Conservation (phyloP, 2,888 invertebrate species). For the Sicus ferrugineus region DNA sequence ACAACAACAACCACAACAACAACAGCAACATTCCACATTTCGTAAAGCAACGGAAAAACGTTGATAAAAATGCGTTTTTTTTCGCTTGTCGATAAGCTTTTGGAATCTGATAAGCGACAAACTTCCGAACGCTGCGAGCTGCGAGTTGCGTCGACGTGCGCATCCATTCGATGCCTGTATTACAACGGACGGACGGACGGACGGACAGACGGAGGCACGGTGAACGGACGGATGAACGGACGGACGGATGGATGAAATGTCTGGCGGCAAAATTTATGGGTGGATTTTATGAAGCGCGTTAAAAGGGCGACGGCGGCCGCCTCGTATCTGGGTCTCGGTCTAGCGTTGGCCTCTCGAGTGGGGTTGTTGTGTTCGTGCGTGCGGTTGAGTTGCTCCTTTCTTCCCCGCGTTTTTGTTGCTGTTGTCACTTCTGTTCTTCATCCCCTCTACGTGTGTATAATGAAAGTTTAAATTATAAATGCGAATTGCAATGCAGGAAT, state of each 20-base stretch:
- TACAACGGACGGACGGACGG: conserved; percentile 23
- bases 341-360: too few species aligned
- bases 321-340: too few species aligned
- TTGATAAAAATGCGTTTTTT: background rate
- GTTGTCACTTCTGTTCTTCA: background rate
- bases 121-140: background rate
- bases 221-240: background rate
- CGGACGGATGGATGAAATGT: background rate
- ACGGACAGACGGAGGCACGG: background rate
- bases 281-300: conserved; percentile 10
- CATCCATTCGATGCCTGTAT: conserved; percentile 22
- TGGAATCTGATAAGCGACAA: conserved; percentile 16
- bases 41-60: conserved; percentile 10
- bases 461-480: too few species aligned
- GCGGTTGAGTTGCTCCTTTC: background rate
- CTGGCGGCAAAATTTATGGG: conserved; percentile 20
- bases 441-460: too few species aligned
- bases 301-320: background rate
- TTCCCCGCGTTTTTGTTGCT: background rate
- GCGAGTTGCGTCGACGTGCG: conserved; percentile 9
- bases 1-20: background rate
- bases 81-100: conserved; percentile 23
- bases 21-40: background rate
- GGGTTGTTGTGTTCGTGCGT: background rate
- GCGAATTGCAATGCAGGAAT: too few species aligned